Percentiles rank a stretch among this genome's conserved stretches.
These are phyloP conservation scores for Euborellia annulipes DNA, from an alignment of 1,140 invertebrate species.

Conservation along the genomic window DNA sequence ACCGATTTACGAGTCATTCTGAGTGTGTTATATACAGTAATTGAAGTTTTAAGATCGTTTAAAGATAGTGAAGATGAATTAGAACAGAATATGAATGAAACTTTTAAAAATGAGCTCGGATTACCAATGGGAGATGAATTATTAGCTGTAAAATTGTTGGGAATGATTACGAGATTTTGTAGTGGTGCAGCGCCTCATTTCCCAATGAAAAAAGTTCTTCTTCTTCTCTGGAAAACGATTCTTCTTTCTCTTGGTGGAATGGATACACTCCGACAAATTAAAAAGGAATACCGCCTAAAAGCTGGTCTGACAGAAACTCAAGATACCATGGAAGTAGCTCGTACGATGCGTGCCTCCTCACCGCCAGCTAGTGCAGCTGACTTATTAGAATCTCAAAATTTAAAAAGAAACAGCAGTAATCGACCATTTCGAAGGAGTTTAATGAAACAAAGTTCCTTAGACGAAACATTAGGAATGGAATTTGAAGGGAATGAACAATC, in stretches of 20 bases:
- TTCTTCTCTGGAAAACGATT: slow-evolving; percentile 92
- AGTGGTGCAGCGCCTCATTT: slow-evolving; percentile 87
- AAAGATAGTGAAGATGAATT: slow-evolving; percentile 16
- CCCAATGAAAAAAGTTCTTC: slow-evolving; percentile 92
- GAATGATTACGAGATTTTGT: slow-evolving; percentile 90
- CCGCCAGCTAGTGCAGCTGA: slow-evolving; percentile 87
- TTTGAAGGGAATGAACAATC: slow-evolving; percentile 26
- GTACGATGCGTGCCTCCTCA: slow-evolving; percentile 84
- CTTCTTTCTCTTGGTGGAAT: slow-evolving; percentile 81
- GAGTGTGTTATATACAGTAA: slow-evolving; percentile 85
- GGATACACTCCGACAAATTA: slow-evolving; percentile 56
- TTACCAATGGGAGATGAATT: slow-evolving; percentile 56
- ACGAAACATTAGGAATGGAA: slow-evolving; percentile 65
- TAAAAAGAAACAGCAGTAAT: slow-evolving; percentile 40
- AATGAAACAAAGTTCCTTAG: slow-evolving; percentile 86
- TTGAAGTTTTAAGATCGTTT: slow-evolving; percentile 45
- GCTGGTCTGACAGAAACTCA: slow-evolving; percentile 63
- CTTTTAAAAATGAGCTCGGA: slow-evolving; percentile 69
- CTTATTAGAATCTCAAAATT: slow-evolving; percentile 76
- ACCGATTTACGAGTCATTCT: slow-evolving; percentile 80
- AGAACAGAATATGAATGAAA: slow-evolving; percentile 30
- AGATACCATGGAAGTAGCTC: slow-evolving; percentile 85
- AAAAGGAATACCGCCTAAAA: slow-evolving; percentile 52
- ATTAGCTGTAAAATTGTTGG: slow-evolving; percentile 72
- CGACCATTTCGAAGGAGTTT: slow-evolving; percentile 51